phyloP scores from a whole-genome alignment of 1,140 invertebrate species.

The Drosophila sproati region DNA sequence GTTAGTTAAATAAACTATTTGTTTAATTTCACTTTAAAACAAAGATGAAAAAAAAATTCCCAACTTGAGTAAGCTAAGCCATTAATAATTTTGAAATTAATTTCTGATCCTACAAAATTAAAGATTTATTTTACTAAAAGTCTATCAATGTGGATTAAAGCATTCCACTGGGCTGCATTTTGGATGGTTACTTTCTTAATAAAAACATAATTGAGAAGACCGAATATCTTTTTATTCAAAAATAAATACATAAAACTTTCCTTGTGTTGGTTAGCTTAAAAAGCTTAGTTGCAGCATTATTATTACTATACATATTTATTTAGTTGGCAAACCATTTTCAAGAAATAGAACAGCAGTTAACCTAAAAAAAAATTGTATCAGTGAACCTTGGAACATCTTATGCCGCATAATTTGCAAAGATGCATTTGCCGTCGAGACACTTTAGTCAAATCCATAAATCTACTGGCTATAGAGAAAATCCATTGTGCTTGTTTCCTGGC shows the following conservation, averaged over 20 bases:
- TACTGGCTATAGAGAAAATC: conserved; percentile 60
- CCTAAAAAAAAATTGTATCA: not conserved
- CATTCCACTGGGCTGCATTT: too few species aligned
- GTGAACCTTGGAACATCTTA: conserved; percentile 9
- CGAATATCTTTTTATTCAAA: too few species aligned
- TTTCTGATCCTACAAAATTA: conserved; percentile 3
- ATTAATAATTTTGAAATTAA: conserved; percentile 6
- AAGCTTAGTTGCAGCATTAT: too few species aligned
- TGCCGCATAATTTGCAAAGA: conserved; percentile 62
- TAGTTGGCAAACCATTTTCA: not conserved
- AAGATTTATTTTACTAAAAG: too few species aligned
- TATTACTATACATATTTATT: not conserved
- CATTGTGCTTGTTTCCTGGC: conserved; percentile 45
- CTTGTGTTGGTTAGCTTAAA: too few species aligned
- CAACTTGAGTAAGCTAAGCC: not conserved
- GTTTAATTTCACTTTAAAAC: conserved; percentile 10
- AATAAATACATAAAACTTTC: too few species aligned
- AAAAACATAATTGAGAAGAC: too few species aligned
- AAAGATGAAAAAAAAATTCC: not conserved
- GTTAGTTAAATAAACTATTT: conserved; percentile 23
- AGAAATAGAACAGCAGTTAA: not conserved
- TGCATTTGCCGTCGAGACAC: conserved; percentile 11
- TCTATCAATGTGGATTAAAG: too few species aligned
- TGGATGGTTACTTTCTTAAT: too few species aligned
- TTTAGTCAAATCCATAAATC: conserved; percentile 57